Conservation (phyloP, 2,797 vertebrate genomes). For the Toxotes lorentzi region DNA sequence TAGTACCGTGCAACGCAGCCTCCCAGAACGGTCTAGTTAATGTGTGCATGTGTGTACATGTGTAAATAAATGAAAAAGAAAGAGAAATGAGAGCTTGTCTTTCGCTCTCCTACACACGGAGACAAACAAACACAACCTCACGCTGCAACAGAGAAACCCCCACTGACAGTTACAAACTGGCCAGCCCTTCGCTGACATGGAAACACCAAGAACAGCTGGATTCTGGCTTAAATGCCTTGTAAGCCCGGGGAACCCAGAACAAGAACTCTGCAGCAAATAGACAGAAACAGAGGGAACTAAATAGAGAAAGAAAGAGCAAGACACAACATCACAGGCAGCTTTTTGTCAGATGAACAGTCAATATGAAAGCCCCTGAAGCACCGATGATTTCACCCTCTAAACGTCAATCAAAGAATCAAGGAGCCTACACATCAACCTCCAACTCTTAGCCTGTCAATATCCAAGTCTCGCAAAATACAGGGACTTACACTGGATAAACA, state of each 20-base stretch:
- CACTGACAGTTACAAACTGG: conserved; percentile 42
- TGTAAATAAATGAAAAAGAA: conserved; percentile 26
- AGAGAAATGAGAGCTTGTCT: conserved; percentile 9
- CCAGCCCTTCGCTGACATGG: conserved; percentile 41
- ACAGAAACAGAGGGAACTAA: conserved; percentile 40
- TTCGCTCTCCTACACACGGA: neutral
- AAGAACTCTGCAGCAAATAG: conserved; percentile 49
- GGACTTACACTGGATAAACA: conserved; percentile 71
- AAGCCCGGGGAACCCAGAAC: conserved; percentile 50
- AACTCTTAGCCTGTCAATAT: conserved; percentile 67
- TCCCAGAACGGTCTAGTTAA: conserved; percentile 10
- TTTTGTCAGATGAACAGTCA: conserved; percentile 71
- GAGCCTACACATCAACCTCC: conserved; percentile 57
- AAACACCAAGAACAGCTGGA: conserved; percentile 60
- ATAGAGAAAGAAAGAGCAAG: conserved; percentile 26
- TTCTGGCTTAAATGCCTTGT: conserved; percentile 50
- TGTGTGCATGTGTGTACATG: conserved; percentile 8
- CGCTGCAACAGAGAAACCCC: conserved; percentile 16
- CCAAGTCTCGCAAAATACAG: conserved; percentile 38
- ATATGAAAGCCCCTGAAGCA: conserved; percentile 65
- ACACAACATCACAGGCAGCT: conserved; percentile 58
- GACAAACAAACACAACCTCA: neutral
- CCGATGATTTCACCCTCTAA: conserved; percentile 62
- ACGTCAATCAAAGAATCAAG: conserved; percentile 72
- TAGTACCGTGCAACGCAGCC: conserved; percentile 39